Percentiles rank a stretch among this genome's conserved stretches.
Evolutionary conservation across 1,140 invertebrate species (phyloP).

Genomic region (Cydia splendana): DNA sequence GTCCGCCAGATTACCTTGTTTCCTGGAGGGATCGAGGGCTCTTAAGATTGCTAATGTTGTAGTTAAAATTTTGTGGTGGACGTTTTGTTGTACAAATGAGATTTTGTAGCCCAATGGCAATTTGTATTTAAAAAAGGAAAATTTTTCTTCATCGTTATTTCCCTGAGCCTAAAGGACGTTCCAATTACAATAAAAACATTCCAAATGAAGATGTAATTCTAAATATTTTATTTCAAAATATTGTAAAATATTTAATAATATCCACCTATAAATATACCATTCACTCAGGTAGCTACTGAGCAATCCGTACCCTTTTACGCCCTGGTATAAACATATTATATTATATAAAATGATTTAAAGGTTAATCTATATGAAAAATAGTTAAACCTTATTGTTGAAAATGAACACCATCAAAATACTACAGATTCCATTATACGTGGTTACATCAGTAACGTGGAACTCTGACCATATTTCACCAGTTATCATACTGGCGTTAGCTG

Average conservation of each 20-base stretch:
- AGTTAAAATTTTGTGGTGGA: background rate
- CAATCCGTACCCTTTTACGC: no score
- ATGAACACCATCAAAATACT: background rate
- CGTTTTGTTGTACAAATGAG: background rate
- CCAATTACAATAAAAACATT: no score
- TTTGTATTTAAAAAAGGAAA: background rate
- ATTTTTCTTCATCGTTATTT: no score
- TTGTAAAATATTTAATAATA: no score
- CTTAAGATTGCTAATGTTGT: constrained; percentile 24
- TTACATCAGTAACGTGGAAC: background rate
- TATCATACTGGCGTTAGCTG: constrained; percentile 9
- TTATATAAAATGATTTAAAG: no score
- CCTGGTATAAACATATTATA: no score
- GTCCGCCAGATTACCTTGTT: constrained; percentile 65
- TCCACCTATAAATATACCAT: no score
- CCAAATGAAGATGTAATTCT: no score
- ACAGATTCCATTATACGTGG: background rate
- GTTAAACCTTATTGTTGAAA: background rate
- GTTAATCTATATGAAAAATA: no score
- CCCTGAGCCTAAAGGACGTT: no score
- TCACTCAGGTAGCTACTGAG: no score
- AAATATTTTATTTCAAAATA: no score
- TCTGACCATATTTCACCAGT: constrained; percentile 9
- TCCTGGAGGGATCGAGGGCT: constrained; percentile 44
- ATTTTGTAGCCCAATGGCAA: background rate